Evolutionary conservation across 2,113 vertebrate genomes (phyloP).

Genomic region (Phainopepla nitens): DNA sequence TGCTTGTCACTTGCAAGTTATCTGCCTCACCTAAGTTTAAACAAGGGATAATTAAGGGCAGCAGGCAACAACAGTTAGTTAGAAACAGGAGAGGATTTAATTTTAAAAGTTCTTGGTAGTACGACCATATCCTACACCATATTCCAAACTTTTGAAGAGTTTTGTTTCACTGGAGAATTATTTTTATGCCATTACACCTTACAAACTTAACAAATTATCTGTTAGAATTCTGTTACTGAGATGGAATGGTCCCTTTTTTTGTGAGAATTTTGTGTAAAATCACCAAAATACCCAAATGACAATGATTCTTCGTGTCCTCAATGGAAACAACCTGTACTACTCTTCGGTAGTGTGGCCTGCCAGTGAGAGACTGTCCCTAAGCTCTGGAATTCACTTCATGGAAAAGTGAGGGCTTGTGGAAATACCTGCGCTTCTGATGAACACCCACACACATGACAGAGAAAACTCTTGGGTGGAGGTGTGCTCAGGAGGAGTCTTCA

Average conservation of each 20-base stretch:
- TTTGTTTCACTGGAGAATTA: not conserved
- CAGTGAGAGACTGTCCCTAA: not conserved
- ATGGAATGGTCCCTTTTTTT: not conserved
- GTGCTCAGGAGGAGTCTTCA: not conserved
- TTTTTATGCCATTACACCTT: not conserved
- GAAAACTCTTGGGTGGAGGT: not conserved
- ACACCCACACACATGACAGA: fast-evolving
- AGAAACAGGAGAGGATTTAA: not conserved
- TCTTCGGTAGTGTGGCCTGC: not conserved
- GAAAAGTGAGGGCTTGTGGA: not conserved
- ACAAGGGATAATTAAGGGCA: not conserved
- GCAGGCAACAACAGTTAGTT: not conserved
- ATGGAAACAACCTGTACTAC: not conserved
- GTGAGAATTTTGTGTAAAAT: not conserved
- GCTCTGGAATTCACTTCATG: not conserved
- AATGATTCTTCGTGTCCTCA: not conserved
- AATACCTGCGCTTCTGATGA: fast-evolving
- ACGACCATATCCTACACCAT: not conserved
- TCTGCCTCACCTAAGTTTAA: not conserved
- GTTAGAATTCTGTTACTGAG: not conserved
- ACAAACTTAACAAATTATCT: not conserved
- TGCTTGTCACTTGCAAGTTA: not conserved
- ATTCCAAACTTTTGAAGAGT: not conserved
- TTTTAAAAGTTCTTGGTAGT: not conserved
- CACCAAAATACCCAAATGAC: not conserved